Percentiles rank a stretch among this genome's conserved stretches.
Evolutionary conservation across 1,140 invertebrate genomes (phyloP).

Genomic region (Sarcophaga bullata): DNA sequence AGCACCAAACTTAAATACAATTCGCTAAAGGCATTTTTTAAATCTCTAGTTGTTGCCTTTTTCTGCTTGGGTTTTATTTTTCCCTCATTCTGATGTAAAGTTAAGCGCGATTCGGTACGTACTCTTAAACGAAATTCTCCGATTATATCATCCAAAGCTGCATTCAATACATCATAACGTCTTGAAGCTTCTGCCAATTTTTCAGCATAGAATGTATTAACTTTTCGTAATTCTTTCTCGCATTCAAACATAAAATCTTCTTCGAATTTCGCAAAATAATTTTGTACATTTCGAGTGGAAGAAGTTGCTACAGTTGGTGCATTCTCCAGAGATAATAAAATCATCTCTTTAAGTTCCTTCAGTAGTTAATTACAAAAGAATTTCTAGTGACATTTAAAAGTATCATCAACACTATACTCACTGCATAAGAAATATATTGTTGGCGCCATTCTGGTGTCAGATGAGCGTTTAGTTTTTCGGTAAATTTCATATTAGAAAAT

Average conservation of each 20-base stretch:
- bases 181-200: constrained; percentile 95
- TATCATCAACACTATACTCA: constrained; percentile 42
- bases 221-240: constrained; percentile 92
- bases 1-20: constrained; percentile 97
- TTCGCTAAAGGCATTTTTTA: constrained; percentile 97
- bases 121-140: constrained; percentile 2
- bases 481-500: constrained; percentile 55
- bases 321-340: constrained; percentile 47
- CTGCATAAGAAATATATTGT: constrained; percentile 60
- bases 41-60: constrained; percentile 74
- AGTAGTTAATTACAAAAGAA: background rate
- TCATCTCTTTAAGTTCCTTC: constrained; percentile 55
- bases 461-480: constrained; percentile 57
- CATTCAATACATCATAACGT: constrained; percentile 89
- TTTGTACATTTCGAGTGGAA: background rate
- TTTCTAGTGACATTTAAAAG: background rate
- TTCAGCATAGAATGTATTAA: constrained; percentile 96
- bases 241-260: constrained; percentile 93
- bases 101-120: background rate
- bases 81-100: background rate
- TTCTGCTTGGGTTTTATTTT: constrained; percentile 62
- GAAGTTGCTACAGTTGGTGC: constrained; percentile 39
- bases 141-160: constrained; percentile 64
- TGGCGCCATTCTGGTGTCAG: constrained; percentile 60
- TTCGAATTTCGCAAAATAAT: constrained; percentile 88